Evolutionary conservation across 2,113 vertebrate genomes (phyloP), one percentile per base, ranked within the genome.

Genomic region (Tricholaema leucomelas): DNA sequence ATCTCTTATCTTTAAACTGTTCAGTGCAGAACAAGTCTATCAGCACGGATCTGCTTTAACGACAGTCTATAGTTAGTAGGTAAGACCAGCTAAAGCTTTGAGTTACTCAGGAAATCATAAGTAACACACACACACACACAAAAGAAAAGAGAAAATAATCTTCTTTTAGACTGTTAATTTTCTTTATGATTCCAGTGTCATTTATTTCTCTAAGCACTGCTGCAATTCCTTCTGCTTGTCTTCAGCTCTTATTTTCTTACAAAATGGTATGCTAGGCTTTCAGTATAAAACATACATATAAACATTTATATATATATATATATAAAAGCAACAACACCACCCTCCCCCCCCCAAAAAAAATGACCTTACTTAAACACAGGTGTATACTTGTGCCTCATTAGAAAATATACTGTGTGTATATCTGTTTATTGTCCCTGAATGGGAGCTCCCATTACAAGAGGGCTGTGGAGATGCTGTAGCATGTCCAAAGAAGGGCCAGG

Each of bases 231-330:
- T 76, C 74, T 79, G 59, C 59, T 85, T 90, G 31, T 60, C 60
- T 85, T 77, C 56, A n/a, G 85, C 23, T 92, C 71, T 74, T 48
- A 58, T 95, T 94, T 96, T 91, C 89, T 86, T 96, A 95, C 74
- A 95, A 96, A 95, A 94, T 76, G 71, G 69, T 91, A 91, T 84
- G 93, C 92, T 93, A 91, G 60, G 81, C 90, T 94, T 85, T 94
- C 87, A 91, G 93, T 93, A 95, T 95, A 96, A 95, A 95, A 95
- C 79, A 94, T 73, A 93, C 55, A 91, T 93, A 95, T 94, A 95
- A 93, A 95, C 93, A 95, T 93, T 42, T 94, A 8, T 91, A 70
- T 86, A 88, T 93, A 85, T 88, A 86, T 93, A 87, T 92, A 88
- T 92, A 91, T 78, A 60, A 93, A 94, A 88, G 88, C 12, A 48